These are phyloP conservation scores for Hyperoplus lanceolatus DNA, from an alignment of 2,797 vertebrate species.

Conservation along the genomic window DNA sequence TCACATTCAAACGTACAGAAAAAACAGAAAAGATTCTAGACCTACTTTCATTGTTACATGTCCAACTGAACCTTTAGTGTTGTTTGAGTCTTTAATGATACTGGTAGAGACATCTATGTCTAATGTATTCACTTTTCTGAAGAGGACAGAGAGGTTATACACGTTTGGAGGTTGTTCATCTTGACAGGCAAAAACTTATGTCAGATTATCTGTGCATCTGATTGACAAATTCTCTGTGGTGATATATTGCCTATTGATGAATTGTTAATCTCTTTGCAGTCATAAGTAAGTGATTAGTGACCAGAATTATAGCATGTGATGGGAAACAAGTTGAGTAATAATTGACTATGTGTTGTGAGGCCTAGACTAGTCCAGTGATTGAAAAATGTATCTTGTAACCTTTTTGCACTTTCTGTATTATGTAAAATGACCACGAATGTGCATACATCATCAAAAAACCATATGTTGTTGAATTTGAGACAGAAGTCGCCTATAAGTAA, in stretches of 20 bases:
- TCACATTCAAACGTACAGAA: slow-evolving; percentile 52
- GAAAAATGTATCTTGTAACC: neutral
- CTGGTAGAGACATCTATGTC: neutral
- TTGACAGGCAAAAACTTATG: slow-evolving; percentile 14
- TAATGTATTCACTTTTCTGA: neutral
- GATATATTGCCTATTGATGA: neutral
- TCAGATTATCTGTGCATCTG: slow-evolving; percentile 36
- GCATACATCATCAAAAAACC: neutral
- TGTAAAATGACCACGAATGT: neutral
- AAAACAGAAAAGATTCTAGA: neutral
- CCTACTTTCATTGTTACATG: slow-evolving; percentile 11
- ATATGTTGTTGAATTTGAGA: neutral
- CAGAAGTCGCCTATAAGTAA: neutral
- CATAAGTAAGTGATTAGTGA: neutral
- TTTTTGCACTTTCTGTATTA: neutral
- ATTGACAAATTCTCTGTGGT: slow-evolving; percentile 24
- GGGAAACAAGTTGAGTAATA: neutral
- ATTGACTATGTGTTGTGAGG: neutral
- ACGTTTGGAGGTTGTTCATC: slow-evolving; percentile 16
- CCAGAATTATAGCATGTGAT: neutral
- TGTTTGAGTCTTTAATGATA: neutral
- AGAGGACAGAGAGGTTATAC: neutral
- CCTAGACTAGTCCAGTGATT: neutral
- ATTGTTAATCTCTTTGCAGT: neutral
- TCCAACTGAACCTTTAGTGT: slow-evolving; percentile 3